Evolutionary conservation across 2,888 invertebrate species (phyloP), one percentile per base, ranked within the genome.

Genomic region (Callimorpha dominula): DNA sequence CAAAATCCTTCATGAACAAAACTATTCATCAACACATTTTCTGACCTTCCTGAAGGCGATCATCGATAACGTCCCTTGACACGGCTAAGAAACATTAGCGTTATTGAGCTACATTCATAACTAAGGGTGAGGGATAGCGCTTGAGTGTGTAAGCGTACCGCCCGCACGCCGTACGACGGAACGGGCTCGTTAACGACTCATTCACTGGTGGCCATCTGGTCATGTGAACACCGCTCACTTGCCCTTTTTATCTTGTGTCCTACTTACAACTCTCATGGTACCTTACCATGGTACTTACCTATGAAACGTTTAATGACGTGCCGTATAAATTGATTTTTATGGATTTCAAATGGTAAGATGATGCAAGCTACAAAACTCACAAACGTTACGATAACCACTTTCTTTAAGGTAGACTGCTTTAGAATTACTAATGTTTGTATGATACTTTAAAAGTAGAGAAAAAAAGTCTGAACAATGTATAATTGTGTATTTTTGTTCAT

Each of bases 191-290:
- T 94, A 93, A 91, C 91, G 90, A 88, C 87, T 91, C 92, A 93
- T 92, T 94, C 93, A 92, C 90, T 88, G 89, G 80, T 81, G 83
- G 90, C 93, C 94, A 94, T 94, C 92, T 94, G 93, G 91, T 80
- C 86, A 85, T 85, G 86, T 85, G 89, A 85, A 85, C 83, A 82
- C 77, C 84, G 83, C 75, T 78, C 86, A 86, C 87, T 86, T 85
- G 82, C 86, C 85, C 86, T 85, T 85, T 82, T 81, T 84, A 86
- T 87, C 84, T 85, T 85, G 74, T 86, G 81, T 80, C 83, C 85
- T 84, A 86, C 87, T 87, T 85, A 65, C 46, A 31, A 65, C 50
- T 65, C 50, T 65, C 6, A n/a, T 65, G 15, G 14, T n/a, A n/a
- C n/a, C n/a, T n/a, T n/a, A 60, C 5, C 12, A 14, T n/a, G n/a